Conservation (phyloP, 2,888 invertebrate genomes). For the Amphimallon solstitiale region DNA sequence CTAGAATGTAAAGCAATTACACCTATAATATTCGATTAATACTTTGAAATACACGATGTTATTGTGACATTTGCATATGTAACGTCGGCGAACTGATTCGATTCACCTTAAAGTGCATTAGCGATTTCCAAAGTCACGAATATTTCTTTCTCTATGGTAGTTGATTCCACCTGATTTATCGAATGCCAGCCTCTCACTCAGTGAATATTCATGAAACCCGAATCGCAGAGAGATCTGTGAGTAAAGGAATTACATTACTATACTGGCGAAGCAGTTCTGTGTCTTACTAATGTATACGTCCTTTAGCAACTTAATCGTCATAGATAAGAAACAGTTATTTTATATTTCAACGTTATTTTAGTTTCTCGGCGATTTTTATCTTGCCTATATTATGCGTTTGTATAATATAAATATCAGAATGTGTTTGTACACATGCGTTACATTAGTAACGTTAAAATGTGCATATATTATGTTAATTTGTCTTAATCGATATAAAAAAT, state of each 20-base stretch:
- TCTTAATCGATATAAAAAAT: constrained; percentile 26
- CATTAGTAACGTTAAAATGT: constrained; percentile 23
- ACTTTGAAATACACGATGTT: constrained; percentile 1
- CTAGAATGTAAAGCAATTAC: neutral
- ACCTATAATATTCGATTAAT: neutral
- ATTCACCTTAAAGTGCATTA: constrained; percentile 44
- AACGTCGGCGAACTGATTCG: constrained; percentile 34
- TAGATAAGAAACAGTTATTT: constrained; percentile 32
- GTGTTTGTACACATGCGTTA: constrained; percentile 7
- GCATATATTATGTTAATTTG: constrained; percentile 30
- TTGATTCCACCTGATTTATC: constrained; percentile 46
- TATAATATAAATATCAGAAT: constrained; percentile 13
- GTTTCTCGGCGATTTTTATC: constrained; percentile 19
- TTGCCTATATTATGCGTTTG: constrained; percentile 17
- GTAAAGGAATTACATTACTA: constrained; percentile 40
- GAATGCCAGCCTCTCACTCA: constrained; percentile 44
- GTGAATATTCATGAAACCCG: constrained; percentile 46
- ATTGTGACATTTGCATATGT: constrained; percentile 39
- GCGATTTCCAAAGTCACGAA: constrained; percentile 48
- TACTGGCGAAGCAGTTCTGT: constrained; percentile 35
- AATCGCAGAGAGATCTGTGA: constrained; percentile 44
- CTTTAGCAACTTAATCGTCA: constrained; percentile 37
- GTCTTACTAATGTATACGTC: constrained; percentile 43
- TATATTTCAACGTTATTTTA: constrained; percentile 31
- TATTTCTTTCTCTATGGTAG: constrained; percentile 37